A percentile compares a stretch with the other conserved stretches of the same genome.
Conservation (phyloP, 2,113 vertebrate species). For the Prunella himalayana region DNA sequence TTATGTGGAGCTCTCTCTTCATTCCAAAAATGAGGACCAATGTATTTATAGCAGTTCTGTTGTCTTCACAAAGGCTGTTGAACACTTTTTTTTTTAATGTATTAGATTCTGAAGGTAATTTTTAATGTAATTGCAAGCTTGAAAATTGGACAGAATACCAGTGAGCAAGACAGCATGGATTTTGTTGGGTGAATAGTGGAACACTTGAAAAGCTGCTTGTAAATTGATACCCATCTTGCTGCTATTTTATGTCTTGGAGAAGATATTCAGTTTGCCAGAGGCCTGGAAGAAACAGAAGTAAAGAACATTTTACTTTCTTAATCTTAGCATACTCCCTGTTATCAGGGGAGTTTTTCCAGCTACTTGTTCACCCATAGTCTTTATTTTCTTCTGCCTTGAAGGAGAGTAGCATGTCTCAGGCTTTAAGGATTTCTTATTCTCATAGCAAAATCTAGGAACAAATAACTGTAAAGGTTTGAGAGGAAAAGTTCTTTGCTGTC, state of each 20-base stretch:
- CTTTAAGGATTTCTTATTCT: neutral
- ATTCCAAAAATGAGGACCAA: neutral
- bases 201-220: neutral
- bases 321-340: neutral
- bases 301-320: neutral
- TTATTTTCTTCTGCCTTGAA: neutral
- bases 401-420: neutral
- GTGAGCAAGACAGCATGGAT: neutral
- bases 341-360: neutral
- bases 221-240: neutral
- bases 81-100: accelerated
- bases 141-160: neutral
- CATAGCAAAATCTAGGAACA: neutral
- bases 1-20: neutral
- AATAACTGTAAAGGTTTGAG: neutral
- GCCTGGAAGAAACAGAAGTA: neutral
- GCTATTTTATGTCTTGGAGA: neutral
- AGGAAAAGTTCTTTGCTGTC: neutral
- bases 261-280: neutral
- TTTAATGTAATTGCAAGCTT: neutral
- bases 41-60: neutral
- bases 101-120: neutral
- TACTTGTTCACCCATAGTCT: neutral
- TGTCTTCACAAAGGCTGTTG: neutral
- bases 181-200: neutral